Conservation (phyloP, 2,888 invertebrate species). For the Hyposoter dolosus region DNA sequence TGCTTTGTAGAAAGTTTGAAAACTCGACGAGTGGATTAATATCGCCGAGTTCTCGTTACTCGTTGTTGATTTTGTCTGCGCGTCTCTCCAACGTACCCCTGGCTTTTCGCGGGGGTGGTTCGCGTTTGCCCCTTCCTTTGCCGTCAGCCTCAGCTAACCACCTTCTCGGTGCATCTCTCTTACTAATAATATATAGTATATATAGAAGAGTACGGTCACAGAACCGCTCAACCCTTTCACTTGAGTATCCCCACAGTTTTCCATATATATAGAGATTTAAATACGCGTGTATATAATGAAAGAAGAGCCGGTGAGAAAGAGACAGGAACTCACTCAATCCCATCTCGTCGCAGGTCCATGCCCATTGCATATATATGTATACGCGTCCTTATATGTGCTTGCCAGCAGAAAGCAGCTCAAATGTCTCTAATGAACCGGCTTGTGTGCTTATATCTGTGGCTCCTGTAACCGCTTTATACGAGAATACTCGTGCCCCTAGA, state of each 20-base stretch:
- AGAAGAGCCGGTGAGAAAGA: conserved; percentile 42
- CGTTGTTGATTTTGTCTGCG: conserved; percentile 85
- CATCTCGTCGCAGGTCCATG: conserved; percentile 65
- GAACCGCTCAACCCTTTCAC: conserved; percentile 65
- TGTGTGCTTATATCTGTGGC: conserved; percentile 84
- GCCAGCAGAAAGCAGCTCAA: conserved; percentile 81
- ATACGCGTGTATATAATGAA: conserved; percentile 15
- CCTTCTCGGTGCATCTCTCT: conserved; percentile 70
- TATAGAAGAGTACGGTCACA: conserved; percentile 61
- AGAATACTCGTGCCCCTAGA: conserved; percentile 61
- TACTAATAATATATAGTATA: conserved; percentile 68
- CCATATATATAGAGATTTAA: neutral
- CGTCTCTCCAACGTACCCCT: conserved; percentile 74
- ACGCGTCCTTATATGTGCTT: conserved; percentile 73
- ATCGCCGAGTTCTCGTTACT: conserved; percentile 85
- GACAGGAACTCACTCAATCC: conserved; percentile 54
- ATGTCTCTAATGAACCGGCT: conserved; percentile 85
- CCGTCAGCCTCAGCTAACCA: conserved; percentile 67
- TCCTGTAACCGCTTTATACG: conserved; percentile 81
- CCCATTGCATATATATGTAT: conserved; percentile 45
- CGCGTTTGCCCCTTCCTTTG: conserved; percentile 50
- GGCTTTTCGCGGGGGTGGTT: conserved; percentile 72
- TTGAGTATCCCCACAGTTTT: conserved; percentile 50
- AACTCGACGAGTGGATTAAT: conserved; percentile 85
- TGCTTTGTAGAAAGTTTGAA: conserved; percentile 85